A percentile compares a stretch with the other conserved stretches of the same genome.
phyloP scores from a whole-genome alignment of 2,888 invertebrate genomes.

The Junonia oenone region DNA sequence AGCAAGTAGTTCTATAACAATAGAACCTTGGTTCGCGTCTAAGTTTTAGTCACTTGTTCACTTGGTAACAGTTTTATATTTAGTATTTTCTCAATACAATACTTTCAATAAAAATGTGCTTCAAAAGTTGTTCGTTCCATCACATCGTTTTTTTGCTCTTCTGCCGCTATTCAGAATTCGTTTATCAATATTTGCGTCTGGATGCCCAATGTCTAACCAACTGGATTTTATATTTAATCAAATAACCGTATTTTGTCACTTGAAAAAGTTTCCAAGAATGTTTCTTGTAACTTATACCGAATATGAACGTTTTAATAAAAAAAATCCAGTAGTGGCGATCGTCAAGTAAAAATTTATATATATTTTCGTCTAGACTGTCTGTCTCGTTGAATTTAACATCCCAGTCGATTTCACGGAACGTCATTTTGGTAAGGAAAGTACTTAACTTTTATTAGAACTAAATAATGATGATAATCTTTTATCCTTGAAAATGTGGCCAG shows the following conservation, averaged over 20 bases:
- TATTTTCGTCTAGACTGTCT: not conserved
- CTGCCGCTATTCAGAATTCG: not conserved
- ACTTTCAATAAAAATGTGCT: not conserved
- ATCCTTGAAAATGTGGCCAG: not conserved
- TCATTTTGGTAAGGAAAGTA: not conserved
- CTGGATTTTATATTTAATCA: not conserved
- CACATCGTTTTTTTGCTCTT: not conserved
- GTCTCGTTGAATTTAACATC: not conserved
- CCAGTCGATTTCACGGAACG: not conserved
- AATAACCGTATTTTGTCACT: not conserved
- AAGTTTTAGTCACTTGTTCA: not conserved
- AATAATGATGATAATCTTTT: not conserved
- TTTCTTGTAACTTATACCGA: not conserved
- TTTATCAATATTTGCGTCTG: not conserved
- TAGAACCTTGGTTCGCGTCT: not conserved
- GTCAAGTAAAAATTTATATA: not conserved
- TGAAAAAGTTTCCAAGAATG: not conserved
- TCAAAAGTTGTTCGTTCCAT: not conserved
- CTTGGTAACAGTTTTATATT: not conserved
- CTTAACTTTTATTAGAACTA: not conserved
- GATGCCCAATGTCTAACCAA: not conserved
- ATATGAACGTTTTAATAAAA: not conserved
- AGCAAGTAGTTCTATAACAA: not conserved
- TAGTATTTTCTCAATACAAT: not conserved
- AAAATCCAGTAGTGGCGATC: no score